Base-by-base conservation (phyloP, 1,140 invertebrate genomes). In the Sinella curviseta region DNA sequence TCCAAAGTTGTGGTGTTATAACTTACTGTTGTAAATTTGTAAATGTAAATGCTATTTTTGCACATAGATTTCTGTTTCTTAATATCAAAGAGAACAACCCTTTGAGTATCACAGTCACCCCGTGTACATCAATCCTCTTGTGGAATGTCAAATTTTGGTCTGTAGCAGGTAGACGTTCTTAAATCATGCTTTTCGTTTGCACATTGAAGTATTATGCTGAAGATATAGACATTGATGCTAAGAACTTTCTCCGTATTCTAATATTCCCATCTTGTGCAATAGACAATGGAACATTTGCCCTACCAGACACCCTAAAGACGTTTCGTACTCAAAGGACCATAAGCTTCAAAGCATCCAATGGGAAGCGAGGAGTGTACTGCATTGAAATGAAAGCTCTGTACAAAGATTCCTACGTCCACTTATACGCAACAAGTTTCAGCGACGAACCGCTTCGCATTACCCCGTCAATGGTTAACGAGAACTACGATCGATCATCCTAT, bases 31-130 rank as follows among this genome's bases (percentile, higher is more conserved):
- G 28, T 24, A 74, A 74, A 31, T 74, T 28, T 74, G 24, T n/a
- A 48, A 39, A 74, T 60, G 55, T 26, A 60, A 14, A 17, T 4
- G 31, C 65, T 33, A 33, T 75, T 75, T 75, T 75, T 39, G 4
- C 14, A 31, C 17, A 12, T 24, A 86, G 86, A 74, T 86, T 85
- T 75, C 82, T 83, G 2, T 86, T 85, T 80, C 75, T 83, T 24
- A 86, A 87, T 2, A 78, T 84, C 12, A 82, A 83, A 17, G 78
- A 80, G 1, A 83, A 85, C 17, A 83, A 84, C 20, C 83, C 85
- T 0, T 77, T 88, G 28, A 86, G 84, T 17, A 80, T 87, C 8
- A 84, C 85, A 17, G 80, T 87, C 20, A 87, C 85, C n/a, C 84
- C 87, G 8, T 88, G 87, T 77, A 85, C 86, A 8, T 86, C 86